These are phyloP conservation scores for Agrochola litura DNA, from an alignment of 2,888 invertebrate genomes.

Conservation along the genomic window DNA sequence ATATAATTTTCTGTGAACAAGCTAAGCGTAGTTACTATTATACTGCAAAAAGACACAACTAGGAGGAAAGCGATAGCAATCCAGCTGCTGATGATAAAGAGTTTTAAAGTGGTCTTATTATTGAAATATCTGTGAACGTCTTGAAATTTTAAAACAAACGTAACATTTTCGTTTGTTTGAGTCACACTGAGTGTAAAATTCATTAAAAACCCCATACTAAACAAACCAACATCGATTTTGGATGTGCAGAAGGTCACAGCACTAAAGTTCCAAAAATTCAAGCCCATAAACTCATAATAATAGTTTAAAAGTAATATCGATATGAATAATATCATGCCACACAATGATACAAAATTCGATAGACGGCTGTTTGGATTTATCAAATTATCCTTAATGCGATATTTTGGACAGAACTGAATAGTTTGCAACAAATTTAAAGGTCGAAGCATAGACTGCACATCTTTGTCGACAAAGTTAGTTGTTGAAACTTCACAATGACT, in stretches of 20 bases:
- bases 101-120: neutral
- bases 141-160: slow-evolving; percentile 22
- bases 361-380: slow-evolving; percentile 12
- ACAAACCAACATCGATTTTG: neutral
- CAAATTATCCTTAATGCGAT: neutral
- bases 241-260: neutral
- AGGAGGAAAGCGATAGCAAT: neutral
- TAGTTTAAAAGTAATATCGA: neutral
- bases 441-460: slow-evolving; percentile 24
- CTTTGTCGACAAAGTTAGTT: slow-evolving; percentile 13
- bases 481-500: neutral
- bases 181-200: neutral
- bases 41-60: neutral
- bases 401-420: slow-evolving; percentile 22
- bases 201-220: neutral
- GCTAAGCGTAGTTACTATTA: neutral
- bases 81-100: slow-evolving; percentile 5
- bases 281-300: too few relatives aligned
- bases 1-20: too few relatives aligned
- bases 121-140: slow-evolving; percentile 20
- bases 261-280: neutral
- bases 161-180: neutral
- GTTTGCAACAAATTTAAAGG: slow-evolving; percentile 27
- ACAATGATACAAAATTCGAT: slow-evolving; percentile 6
- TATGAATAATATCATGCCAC: neutral